These are phyloP conservation scores for Nemotelus nigrinus DNA, from an alignment of 2,888 invertebrate species.

Conservation along the genomic window DNA sequence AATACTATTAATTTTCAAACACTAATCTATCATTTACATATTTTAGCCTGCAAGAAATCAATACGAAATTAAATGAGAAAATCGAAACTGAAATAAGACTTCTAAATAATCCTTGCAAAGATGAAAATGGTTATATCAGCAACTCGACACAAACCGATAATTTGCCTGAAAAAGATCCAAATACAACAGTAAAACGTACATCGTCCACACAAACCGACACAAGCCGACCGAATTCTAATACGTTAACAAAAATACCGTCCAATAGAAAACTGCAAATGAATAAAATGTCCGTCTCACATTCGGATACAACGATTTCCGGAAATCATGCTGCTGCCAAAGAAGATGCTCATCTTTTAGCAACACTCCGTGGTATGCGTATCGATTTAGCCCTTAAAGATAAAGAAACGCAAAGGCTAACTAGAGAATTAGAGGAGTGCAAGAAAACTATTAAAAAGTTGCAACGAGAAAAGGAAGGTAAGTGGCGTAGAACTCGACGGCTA, in stretches of 20 bases:
- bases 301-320: conserved; percentile 65
- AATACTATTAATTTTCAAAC: neutral
- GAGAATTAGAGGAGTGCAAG: conserved; percentile 79
- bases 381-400: conserved; percentile 81
- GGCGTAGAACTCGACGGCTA: neutral
- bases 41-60: conserved; percentile 64
- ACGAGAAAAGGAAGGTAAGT: conserved; percentile 75
- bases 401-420: conserved; percentile 74
- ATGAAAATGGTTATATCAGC: conserved; percentile 36
- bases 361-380: conserved; percentile 80
- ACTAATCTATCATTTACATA: neutral
- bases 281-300: conserved; percentile 65
- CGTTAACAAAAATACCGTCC: conserved; percentile 61
- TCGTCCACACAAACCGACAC: conserved; percentile 67
- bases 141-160: conserved; percentile 63
- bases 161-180: conserved; percentile 58
- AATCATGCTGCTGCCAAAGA: conserved; percentile 69
- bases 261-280: conserved; percentile 38
- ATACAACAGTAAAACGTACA: conserved; percentile 59
- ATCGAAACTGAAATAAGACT: conserved; percentile 65
- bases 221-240: conserved; percentile 52
- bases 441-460: conserved; percentile 80
- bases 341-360: conserved; percentile 80
- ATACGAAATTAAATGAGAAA: conserved; percentile 69
- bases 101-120: conserved; percentile 57